Base-by-base conservation (phyloP, 2,797 vertebrate genomes). In the Nothura maculosa region DNA sequence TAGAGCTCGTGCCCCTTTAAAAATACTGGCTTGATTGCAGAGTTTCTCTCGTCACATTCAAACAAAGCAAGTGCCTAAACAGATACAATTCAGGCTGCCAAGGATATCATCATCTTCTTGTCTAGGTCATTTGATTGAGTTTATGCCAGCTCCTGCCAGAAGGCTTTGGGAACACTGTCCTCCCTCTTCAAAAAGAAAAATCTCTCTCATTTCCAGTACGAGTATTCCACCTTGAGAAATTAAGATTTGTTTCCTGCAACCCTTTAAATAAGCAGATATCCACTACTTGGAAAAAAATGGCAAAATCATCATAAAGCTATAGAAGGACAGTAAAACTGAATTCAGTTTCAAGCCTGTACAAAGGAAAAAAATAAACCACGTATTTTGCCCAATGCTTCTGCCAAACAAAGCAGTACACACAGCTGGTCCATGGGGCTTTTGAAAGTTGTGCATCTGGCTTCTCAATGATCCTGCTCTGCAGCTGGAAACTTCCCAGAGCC, bases 81-180 rank as follows among this genome's bases (percentile, higher is more conserved):
- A 96, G 79, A 82, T 47, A 89, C 34, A 93, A 89, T 87, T 96
- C 64, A 16, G 91, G 55, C 74, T 90, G 89, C 89, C 92, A 93
- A 95, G 57, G 81, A 74, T 83, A 87, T 89, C 74, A 93, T 88
- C 80, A 88, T 88, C 95, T 97, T 92, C 96, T 95, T 63, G 50
- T 77, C 85, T 72, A 86, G 73, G 94, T 94, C 80, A 90, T 89
- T 95, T 94, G 92, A 92, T 42, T 95, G 92, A 93, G 64, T 68
- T 94, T 93, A 85, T 87, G 76, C 93, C 79, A 94, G 79, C 70
- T 94, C 74, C 77, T 87, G 87, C 61, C 91, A 94, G 81, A 91
- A 96, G 85, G 50, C 89, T 83, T 93, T 78, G 45, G 79, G 81
- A 96, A 94, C 63, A 72, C 52, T 77, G 79, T 94, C 68, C 91